Base-by-base conservation (phyloP, 2,113 vertebrate genomes). In the Zosterops lateralis region DNA sequence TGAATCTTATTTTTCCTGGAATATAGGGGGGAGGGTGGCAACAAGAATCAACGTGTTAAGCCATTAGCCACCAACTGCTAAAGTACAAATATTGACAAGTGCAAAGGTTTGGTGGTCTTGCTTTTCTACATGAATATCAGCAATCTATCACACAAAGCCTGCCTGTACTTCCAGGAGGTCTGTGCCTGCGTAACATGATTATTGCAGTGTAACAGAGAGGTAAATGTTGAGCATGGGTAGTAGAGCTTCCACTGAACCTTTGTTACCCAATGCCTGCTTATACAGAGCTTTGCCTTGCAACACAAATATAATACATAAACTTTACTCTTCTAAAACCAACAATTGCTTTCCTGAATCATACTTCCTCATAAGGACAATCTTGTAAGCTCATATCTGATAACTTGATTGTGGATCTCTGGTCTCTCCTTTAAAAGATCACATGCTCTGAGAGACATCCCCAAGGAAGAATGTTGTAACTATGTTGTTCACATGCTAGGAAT, bases 41-140 rank as follows among this genome's bases (percentile, higher is more conserved):
- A 77, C 64, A 90, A 65, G 78, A 79, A 92, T 92, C 96, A 95
- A 67, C 93, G 92, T 88, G 90, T 64, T 96, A 94, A 96, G 64
- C 87, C 78, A 88, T 88, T 81, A 94, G 89, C 78, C 79, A 94
- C 79, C 76, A 80, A 24, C 83, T 87, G 82, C 85, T 93, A 60
- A 57, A 96, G 29, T 67, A 86, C 95, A 97, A 96, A 97, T 97
- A 96, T 95, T 96, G 94, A 97, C 94, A 94, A 94, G 93, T 83
- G 75, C 94, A 97, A 95, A 95, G 95, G 93, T 97, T 93, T 67
- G 75, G 84, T 94, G 87, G 94, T 95, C 95, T 93, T 91, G 87
- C 87, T 92, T 91, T 95, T 88, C 76, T 91, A 67, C 87, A 70
- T 64, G 82, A 91, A 60, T 88, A 92, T 71, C 93, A 95, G 64